Percentiles rank a stretch among this genome's conserved stretches.
Evolutionary conservation across 2,113 vertebrate genomes (phyloP).

Genomic region (Crocuta crocuta): DNA sequence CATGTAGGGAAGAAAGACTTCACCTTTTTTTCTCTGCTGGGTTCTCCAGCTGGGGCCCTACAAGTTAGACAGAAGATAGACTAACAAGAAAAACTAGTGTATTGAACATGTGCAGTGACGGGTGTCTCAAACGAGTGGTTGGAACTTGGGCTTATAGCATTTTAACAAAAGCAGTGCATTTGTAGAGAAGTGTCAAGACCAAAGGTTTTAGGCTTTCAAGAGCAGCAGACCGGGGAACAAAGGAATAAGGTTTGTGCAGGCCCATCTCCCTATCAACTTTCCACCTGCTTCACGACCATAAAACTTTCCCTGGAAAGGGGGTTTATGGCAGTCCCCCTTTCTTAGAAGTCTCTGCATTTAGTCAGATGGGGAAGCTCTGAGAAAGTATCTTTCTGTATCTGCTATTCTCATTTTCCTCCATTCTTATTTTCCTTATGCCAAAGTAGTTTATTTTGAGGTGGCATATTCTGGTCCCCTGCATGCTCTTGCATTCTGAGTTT

Average conservation of each 20-base stretch:
- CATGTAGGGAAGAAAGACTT: not conserved
- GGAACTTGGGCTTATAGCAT: not conserved
- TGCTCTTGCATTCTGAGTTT: not conserved
- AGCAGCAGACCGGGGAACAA: not conserved
- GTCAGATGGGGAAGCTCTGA: not conserved
- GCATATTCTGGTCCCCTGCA: not conserved
- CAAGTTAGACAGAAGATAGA: not conserved
- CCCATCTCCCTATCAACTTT: not conserved
- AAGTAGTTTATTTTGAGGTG: not conserved
- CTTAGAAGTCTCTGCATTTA: not conserved
- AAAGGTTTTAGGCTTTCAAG: not conserved
- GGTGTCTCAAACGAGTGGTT: not conserved
- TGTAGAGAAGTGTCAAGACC: not conserved
- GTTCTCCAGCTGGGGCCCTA: not conserved
- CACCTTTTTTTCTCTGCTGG: not conserved
- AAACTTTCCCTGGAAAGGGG: not conserved
- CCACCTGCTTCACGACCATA: not conserved
- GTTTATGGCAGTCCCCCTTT: not conserved
- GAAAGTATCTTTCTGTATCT: not conserved
- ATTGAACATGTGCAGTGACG: not conserved
- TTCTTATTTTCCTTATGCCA: not conserved
- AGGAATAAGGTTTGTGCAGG: not conserved
- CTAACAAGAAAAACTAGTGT: not conserved
- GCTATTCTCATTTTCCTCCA: not conserved
- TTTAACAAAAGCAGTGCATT: not conserved